phyloP scores from a whole-genome alignment of 2,113 vertebrate species.

The Pimephales promelas region DNA sequence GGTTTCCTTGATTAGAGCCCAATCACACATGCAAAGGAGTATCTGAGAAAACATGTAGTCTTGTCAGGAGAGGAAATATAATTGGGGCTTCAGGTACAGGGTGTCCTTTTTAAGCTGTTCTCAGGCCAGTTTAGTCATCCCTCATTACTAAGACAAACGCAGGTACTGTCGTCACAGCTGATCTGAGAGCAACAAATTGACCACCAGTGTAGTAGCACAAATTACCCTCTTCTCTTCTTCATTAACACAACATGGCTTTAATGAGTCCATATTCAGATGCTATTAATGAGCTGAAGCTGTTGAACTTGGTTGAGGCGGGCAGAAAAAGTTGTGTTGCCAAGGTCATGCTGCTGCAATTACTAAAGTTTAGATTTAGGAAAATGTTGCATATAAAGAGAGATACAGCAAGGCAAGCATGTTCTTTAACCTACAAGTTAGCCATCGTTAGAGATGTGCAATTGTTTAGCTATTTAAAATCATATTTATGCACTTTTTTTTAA shows the following conservation, averaged over 20 bases:
- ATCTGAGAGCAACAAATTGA: conserved; percentile 27
- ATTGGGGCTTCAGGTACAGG: conserved; percentile 38
- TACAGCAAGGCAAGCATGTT: conserved; percentile 20
- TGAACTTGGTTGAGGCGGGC: conserved; percentile 6
- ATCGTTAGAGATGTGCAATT: background rate
- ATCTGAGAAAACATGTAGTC: conserved; percentile 26
- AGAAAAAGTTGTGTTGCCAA: conserved; percentile 16
- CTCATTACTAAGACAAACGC: conserved; percentile 30
- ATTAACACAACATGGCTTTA: conserved; percentile 6
- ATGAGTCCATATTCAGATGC: conserved; percentile 39
- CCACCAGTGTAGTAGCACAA: conserved; percentile 5
- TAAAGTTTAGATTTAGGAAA: conserved; percentile 29
- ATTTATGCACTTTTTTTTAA: no score
- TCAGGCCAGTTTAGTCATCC: conserved; percentile 21
- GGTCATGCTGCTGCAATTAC: conserved; percentile 31
- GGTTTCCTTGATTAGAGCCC: conserved; percentile 53
- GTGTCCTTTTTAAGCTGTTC: conserved; percentile 35
- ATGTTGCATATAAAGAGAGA: conserved; percentile 26
- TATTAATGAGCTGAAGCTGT: conserved; percentile 28
- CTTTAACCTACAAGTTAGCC: conserved; percentile 22
- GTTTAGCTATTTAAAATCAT: conserved; percentile 10
- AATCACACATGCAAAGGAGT: conserved; percentile 44
- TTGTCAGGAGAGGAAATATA: conserved; percentile 40
- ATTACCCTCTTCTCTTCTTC: background rate
- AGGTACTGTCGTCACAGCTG: conserved; percentile 15